These are phyloP conservation scores for Solea senegalensis DNA, from an alignment of 2,113 vertebrate species.

Conservation along the genomic window DNA sequence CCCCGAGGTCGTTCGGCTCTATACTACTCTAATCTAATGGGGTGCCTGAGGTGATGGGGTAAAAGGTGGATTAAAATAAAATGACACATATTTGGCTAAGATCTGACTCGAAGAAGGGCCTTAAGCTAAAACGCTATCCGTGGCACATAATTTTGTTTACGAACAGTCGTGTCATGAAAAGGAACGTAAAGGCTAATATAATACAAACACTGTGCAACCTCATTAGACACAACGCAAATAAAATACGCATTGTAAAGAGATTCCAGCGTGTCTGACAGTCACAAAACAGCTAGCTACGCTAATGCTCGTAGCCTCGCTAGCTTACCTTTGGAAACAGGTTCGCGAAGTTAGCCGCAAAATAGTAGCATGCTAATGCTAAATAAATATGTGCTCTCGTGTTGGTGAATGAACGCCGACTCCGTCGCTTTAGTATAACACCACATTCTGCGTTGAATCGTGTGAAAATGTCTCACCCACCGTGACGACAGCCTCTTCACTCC, in stretches of 20 bases:
- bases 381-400: not conserved
- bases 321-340: constrained; percentile 28
- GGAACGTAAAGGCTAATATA: not conserved
- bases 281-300: constrained; percentile 21
- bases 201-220: no score
- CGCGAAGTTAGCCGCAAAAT: constrained; percentile 48
- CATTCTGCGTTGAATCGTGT: not conserved
- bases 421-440: not conserved
- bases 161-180: constrained; percentile 31
- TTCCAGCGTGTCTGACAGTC: not conserved
- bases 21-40: not conserved
- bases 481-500: constrained; percentile 52
- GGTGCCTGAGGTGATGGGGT: constrained; percentile 9
- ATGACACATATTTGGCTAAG: constrained; percentile 7
- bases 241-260: not conserved
- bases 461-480: constrained; percentile 68
- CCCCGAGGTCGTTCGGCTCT: constrained; percentile 10
- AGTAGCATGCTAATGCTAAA: constrained; percentile 65
- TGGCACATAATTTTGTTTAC: constrained; percentile 4
- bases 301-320: constrained; percentile 51
- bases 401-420: no score
- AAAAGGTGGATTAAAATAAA: constrained; percentile 1
- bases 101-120: constrained; percentile 51
- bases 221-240: not conserved
- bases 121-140: constrained; percentile 28